phyloP scores from a whole-genome alignment of 2,797 vertebrate genomes.

The Platyrinchus mystaceus region DNA sequence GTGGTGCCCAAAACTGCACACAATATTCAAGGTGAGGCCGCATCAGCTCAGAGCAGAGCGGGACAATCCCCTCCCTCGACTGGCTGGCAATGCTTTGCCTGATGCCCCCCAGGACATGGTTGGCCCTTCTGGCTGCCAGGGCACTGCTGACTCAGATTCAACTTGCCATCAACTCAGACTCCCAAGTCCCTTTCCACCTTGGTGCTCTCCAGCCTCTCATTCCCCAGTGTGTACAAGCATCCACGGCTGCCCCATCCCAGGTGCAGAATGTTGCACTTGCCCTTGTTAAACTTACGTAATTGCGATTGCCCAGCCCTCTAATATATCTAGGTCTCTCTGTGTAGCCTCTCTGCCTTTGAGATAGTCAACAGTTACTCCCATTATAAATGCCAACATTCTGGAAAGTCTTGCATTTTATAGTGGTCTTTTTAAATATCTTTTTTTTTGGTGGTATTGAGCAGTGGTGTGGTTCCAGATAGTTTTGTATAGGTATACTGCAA shows the following conservation, averaged over 20 bases:
- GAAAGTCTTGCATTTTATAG: background rate
- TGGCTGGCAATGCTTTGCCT: rapidly evolving
- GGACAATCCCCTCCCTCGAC: background rate
- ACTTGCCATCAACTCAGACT: rapidly evolving
- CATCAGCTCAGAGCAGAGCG: rapidly evolving
- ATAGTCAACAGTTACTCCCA: background rate
- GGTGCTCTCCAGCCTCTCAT: background rate
- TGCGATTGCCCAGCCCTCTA: background rate
- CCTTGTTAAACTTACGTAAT: background rate
- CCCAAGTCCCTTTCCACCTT: background rate
- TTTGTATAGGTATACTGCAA: background rate
- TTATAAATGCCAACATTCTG: background rate
- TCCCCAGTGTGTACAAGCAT: background rate
- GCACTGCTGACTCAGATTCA: rapidly evolving
- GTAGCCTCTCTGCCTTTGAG: background rate
- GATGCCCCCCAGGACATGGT: rapidly evolving
- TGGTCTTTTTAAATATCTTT: background rate
- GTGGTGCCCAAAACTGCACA: rapidly evolving
- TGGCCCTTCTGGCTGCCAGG: background rate
- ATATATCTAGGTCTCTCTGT: background rate
- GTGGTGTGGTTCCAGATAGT: background rate
- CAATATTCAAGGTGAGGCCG: rapidly evolving
- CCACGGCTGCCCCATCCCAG: background rate
- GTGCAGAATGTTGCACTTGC: background rate
- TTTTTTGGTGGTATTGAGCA: background rate